A percentile compares a stretch with the other conserved stretches of the same genome.
Evolutionary conservation across 1,140 invertebrate genomes (phyloP).

Genomic region (Copidosoma floridanum): DNA sequence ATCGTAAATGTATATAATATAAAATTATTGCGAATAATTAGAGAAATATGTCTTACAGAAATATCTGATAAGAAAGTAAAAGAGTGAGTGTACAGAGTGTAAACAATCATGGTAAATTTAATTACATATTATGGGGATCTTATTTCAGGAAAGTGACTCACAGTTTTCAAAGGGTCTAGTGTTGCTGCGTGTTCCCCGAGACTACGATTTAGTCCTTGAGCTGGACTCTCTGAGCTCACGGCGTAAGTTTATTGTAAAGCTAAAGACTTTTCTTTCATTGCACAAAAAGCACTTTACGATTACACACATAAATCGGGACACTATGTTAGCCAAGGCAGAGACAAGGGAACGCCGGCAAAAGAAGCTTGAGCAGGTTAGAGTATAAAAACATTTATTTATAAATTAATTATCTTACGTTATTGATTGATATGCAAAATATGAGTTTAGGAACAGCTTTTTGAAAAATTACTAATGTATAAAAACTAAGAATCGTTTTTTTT

Average conservation of each 20-base stretch:
- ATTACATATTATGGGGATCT: no score
- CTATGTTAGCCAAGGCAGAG: constrained; percentile 90
- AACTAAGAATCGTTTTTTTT: no score
- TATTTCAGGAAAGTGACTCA: constrained; percentile 65
- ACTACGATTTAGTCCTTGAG: constrained; percentile 96
- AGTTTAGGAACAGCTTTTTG: no score
- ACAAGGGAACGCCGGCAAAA: constrained; percentile 93
- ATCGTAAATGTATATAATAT: no score
- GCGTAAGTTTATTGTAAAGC: constrained; percentile 86
- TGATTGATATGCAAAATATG: no score
- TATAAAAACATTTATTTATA: neutral
- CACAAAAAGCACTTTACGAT: constrained; percentile 78
- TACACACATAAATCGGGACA: constrained; percentile 67
- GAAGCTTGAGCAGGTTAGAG: constrained; percentile 73
- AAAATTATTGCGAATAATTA: no score
- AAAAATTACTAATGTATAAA: no score
- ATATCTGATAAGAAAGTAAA: no score
- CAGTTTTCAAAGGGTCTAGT: constrained; percentile 82
- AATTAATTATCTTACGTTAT: no score
- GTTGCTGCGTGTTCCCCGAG: constrained; percentile 81
- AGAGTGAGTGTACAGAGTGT: no score
- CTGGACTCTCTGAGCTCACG: constrained; percentile 79
- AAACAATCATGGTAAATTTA: no score
- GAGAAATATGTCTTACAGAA: no score
- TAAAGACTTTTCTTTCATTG: constrained; percentile 79